phyloP scores from a whole-genome alignment of 1,140 invertebrate genomes.

The Phenacoccus solenopsis region DNA sequence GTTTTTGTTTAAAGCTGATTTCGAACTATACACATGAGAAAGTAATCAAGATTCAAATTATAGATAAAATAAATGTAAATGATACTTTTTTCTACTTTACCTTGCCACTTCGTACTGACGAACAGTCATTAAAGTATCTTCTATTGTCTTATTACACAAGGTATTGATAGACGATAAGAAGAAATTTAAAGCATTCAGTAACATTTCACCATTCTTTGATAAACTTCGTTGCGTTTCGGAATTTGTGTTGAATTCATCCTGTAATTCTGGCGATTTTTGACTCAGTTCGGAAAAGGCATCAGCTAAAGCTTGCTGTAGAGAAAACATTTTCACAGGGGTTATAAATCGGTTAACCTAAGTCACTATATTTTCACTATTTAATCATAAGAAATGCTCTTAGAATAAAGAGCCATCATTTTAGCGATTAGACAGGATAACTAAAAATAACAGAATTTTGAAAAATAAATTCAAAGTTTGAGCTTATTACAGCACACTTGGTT shows the following conservation, averaged over 20 bases:
- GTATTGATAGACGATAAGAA: constrained; percentile 92
- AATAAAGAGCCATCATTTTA: no score
- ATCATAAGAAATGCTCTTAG: no score
- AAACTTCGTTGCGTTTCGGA: constrained; percentile 87
- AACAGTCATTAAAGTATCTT: constrained; percentile 87
- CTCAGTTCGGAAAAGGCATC: constrained; percentile 90
- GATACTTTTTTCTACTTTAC: no score
- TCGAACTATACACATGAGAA: not conserved
- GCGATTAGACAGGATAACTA: not conserved
- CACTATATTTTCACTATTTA: no score
- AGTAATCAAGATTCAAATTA: not conserved
- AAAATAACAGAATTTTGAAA: not conserved
- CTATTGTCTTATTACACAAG: constrained; percentile 90
- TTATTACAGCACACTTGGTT: no score
- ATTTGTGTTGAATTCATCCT: constrained; percentile 90
- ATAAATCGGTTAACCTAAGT: no score
- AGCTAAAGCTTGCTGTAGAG: constrained; percentile 54
- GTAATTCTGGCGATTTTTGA: constrained; percentile 86
- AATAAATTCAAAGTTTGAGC: not conserved
- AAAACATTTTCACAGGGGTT: no score
- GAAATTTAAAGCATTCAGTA: constrained; percentile 85
- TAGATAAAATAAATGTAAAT: not conserved
- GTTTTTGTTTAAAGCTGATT: not conserved
- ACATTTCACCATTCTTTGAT: constrained; percentile 84
- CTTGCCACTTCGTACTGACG: constrained; percentile 83